These are phyloP conservation scores for Unio delphinus DNA, from an alignment of 2,888 invertebrate species.

Conservation along the genomic window DNA sequence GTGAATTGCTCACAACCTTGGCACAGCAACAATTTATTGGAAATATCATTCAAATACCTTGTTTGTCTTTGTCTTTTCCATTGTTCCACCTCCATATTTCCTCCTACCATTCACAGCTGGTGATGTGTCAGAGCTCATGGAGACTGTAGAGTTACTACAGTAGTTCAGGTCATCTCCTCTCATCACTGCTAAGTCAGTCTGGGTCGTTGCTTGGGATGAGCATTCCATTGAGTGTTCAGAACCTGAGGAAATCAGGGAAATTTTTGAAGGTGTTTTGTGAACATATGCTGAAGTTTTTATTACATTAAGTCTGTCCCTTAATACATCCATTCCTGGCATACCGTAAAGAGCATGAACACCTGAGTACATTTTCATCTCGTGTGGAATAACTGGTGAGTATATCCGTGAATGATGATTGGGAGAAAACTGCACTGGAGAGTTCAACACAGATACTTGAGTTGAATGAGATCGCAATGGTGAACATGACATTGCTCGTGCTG, in stretches of 20 bases:
- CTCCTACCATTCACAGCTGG: conserved; percentile 40
- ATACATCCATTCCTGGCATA: conserved; percentile 32
- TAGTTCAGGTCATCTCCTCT: conserved; percentile 49
- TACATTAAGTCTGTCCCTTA: conserved; percentile 37
- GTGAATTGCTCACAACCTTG: neutral
- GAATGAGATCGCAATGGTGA: conserved; percentile 42
- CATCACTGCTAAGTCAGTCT: conserved; percentile 32
- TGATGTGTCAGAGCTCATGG: conserved; percentile 57
- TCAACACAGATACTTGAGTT: conserved; percentile 30
- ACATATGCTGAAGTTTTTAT: conserved; percentile 44
- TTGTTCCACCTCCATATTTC: conserved; percentile 31
- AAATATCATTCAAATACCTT: conserved; percentile 14
- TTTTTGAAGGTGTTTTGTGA: conserved; percentile 55
- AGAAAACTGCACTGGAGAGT: conserved; percentile 39
- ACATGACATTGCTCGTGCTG: conserved; percentile 48
- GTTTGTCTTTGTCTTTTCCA: conserved; percentile 31
- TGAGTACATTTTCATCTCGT: conserved; percentile 39
- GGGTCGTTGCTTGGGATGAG: conserved; percentile 29
- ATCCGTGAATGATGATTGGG: conserved; percentile 25
- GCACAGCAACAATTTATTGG: conserved; percentile 5
- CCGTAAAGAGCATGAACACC: conserved; percentile 31
- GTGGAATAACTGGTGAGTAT: conserved; percentile 48
- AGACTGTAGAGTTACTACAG: conserved; percentile 57
- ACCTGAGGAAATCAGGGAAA: conserved; percentile 58
- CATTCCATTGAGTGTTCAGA: conserved; percentile 60